Conservation (phyloP, 2,797 vertebrate species). For the Myiothlypis coronata region DNA sequence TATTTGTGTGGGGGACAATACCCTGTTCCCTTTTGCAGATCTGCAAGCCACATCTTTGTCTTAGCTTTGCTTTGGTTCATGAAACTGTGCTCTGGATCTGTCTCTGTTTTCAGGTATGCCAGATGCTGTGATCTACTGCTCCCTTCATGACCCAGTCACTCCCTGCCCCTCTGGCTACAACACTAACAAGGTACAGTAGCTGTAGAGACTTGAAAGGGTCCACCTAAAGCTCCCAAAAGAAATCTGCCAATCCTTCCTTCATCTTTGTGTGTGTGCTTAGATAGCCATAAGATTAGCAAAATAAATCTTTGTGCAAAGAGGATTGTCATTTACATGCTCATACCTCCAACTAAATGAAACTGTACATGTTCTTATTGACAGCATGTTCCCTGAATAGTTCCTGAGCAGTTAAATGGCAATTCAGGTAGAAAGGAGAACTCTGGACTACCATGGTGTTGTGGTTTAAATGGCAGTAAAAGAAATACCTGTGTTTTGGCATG, state of each 20-base stretch:
- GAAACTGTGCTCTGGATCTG: neutral
- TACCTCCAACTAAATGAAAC: neutral
- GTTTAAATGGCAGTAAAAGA: neutral
- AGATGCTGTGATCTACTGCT: slow-evolving; percentile 86
- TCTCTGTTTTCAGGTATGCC: slow-evolving; percentile 81
- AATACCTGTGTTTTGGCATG: neutral
- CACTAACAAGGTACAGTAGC: slow-evolving; percentile 88
- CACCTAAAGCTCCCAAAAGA: neutral
- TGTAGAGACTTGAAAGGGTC: neutral
- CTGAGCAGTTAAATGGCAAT: neutral
- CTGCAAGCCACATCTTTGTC: neutral
- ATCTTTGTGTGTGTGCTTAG: neutral
- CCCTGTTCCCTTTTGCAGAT: neutral
- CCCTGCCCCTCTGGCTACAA: slow-evolving; percentile 83
- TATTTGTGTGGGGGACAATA: neutral
- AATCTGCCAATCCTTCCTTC: neutral
- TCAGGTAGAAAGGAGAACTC: neutral
- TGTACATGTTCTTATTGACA: neutral
- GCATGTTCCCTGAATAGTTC: neutral
- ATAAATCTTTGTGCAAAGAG: neutral
- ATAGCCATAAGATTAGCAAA: neutral
- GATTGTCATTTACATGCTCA: neutral
- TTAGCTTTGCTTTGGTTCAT: neutral
- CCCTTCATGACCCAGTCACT: slow-evolving; percentile 84
- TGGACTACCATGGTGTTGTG: neutral